Conservation (phyloP, 2,888 invertebrate species). For the Aphodius sticticus region DNA sequence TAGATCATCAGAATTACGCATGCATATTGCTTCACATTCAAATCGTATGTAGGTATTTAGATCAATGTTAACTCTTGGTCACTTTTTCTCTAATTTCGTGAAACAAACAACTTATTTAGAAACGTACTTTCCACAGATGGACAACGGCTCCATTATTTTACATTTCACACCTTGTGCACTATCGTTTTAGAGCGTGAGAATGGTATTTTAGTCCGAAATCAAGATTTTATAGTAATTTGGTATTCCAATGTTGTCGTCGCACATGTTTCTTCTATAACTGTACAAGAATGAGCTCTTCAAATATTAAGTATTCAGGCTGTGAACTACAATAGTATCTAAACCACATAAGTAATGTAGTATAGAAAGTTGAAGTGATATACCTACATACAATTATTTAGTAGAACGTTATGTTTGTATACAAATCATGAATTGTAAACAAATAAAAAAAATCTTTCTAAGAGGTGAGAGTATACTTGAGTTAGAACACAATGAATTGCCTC, state of each 20-base stretch:
- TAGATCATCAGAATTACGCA: too few species aligned
- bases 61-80: slow-evolving; percentile 4
- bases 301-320: background rate
- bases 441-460: background rate
- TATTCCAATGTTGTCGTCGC: slow-evolving; percentile 4
- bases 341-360: background rate
- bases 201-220: background rate
- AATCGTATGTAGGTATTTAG: background rate
- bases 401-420: background rate
- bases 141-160: background rate
- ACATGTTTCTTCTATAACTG: background rate
- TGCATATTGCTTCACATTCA: background rate
- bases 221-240: background rate
- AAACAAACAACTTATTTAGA: slow-evolving; percentile 4
- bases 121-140: background rate
- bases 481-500: background rate
- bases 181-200: background rate
- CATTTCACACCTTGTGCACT: background rate
- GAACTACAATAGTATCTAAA: background rate
- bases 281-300: background rate
- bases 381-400: background rate
- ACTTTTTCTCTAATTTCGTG: background rate
- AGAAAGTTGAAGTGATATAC: background rate
- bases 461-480: background rate
- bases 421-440: background rate